Evolutionary conservation across 2,113 vertebrate species (phyloP), one percentile per base, ranked within the genome.

Genomic region (Turdus rufiventris): DNA sequence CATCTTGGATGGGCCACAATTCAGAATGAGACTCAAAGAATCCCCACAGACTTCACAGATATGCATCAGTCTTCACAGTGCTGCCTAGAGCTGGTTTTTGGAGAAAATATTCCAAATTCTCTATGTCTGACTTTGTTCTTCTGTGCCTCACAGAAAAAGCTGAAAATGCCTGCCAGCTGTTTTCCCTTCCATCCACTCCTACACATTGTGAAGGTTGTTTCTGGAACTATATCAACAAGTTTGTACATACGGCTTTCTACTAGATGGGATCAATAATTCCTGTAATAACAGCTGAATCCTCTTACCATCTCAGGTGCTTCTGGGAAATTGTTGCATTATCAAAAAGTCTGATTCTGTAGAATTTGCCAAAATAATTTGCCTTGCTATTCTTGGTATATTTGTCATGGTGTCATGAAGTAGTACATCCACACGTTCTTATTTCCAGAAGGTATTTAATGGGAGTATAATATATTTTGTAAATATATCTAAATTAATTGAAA

Each of bases 191-290:
- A 23, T 86, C 43, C 31, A 11, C 33, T 84, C 63, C 1, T 10
- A n/a, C 47, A 24, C 21, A 19, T 40, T 26, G 12, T 29, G 23
- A 70, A 79, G 50, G 54, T 26, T 87, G 21, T 87, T 94, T 91
- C 84, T 93, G 71, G 54, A 85, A 79, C 26, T 88, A 4, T 34
- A 92, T 82, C 75, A 62, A 38, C 60, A 70, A 56, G 31, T 76
- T 82, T 79, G 38, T 70, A 72, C 18, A 1, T 51, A 18, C 0
- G 0, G 31, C n/a, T 88, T 91, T 94, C 86, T 89, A 3, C 91
- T 76, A 74, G 81, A 51, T 66, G 66, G 66, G 68, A 83, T 92
- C 87, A 67, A 36, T 88, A 89, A 60, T 82, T 91, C 20, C 29
- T 78, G 1, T 42, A 91, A 67, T 50, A 65, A 48, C 38, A 57